Conservation (phyloP, 1,140 invertebrate genomes). For the Metopolophium dirhodum region DNA sequence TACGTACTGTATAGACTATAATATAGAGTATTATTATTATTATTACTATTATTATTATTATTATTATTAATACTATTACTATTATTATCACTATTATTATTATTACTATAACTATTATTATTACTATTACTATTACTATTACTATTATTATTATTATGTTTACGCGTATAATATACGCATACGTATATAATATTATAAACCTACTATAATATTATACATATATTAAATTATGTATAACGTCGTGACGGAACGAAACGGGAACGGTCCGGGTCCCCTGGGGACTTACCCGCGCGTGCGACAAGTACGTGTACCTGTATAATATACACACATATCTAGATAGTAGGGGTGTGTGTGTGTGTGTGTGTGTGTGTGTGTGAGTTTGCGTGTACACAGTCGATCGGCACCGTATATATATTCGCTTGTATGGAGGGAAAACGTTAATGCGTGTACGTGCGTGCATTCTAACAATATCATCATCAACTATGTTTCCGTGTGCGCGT, state of each 20-base stretch:
- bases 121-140: background rate
- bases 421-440: background rate
- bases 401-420: background rate
- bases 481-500: background rate
- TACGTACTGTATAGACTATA: too few relatives aligned
- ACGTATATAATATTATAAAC: background rate
- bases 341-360: too few relatives aligned
- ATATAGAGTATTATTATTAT: background rate
- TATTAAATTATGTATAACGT: background rate
- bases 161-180: background rate
- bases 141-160: background rate
- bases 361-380: background rate
- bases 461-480: slow-evolving; percentile 14
- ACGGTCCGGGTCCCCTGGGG: background rate
- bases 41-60: background rate
- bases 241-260: slow-evolving; percentile 8
- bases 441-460: background rate
- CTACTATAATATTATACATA: background rate
- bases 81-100: background rate
- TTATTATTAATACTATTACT: background rate
- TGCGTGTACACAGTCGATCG: background rate
- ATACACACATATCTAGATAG: background rate
- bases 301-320: slow-evolving; percentile 10
- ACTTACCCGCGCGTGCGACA: background rate
- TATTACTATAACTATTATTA: background rate